Evolutionary conservation across 2,888 invertebrate species (phyloP), one percentile per base, ranked within the genome.

Genomic region (Didymodactylos carnosus): DNA sequence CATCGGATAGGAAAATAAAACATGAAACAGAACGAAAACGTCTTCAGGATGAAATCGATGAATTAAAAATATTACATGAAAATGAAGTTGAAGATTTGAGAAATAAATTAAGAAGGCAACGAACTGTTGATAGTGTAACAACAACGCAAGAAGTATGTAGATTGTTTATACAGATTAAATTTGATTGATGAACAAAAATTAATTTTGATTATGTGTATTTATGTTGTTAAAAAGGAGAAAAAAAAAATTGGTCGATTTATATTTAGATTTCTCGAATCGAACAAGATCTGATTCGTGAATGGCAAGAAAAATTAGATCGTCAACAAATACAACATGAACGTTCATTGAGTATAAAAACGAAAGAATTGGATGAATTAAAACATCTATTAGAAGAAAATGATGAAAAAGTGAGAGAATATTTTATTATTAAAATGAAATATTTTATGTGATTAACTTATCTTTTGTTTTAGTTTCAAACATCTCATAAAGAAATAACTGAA

Each of bases 251-350:
- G n/a, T n/a, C n/a, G n/a, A n/a, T n/a, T n/a, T n/a, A n/a, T n/a
- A n/a, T n/a, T n/a, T 73, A 80, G 80, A 77, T 79, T 39, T 76
- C 78, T 11, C 78, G 80, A 72, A 75, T 80, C n/a, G 81, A 82
- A 76, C 78, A 79, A 25, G 81, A 81, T 72, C 76, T 82, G 69
- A 78, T 77, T 39, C 75, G 69, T 53, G 79, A 81, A 72, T 81
- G 81, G 80, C 78, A 80, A 76, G 76, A 76, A 51, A 81, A 81
- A 75, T 77, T 78, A 76, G 80, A 81, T 69, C 78, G 78, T 70
- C 72, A 79, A 70, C 72, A 80, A 40, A 77, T 78, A 11, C 77
- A 78, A 39, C 79, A 80, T 16, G 75, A 79, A 19, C 79, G 79
- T 35, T 4, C 35, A 62, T 62, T 62, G 35, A 3, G 7, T 4